A percentile compares a stretch with the other conserved stretches of the same genome.
These are phyloP conservation scores for Tiliqua scincoides DNA, from an alignment of 2,113 vertebrate genomes.

Conservation along the genomic window DNA sequence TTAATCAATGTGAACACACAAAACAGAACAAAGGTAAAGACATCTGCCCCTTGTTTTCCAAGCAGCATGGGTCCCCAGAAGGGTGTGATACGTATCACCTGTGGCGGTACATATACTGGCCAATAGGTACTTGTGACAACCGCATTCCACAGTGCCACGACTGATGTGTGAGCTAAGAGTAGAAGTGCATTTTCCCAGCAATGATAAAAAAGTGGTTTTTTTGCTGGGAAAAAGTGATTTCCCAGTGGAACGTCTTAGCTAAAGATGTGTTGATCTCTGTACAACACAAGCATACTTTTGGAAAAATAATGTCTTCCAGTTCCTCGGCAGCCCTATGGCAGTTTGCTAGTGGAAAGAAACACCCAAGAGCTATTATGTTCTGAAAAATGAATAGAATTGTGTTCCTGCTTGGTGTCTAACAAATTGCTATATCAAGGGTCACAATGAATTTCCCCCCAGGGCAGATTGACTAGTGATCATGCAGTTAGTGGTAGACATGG, in stretches of 20 bases:
- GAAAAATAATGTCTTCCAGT: background rate
- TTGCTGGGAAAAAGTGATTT: background rate
- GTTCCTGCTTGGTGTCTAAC: background rate
- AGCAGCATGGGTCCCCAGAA: background rate
- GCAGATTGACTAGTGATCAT: slow-evolving; percentile 7
- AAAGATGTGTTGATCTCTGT: background rate
- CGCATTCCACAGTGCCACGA: background rate
- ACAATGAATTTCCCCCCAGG: background rate
- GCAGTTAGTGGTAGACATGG: background rate
- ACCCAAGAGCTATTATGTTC: background rate
- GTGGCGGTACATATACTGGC: background rate
- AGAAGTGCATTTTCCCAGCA: background rate
- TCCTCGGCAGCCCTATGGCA: background rate
- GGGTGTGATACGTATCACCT: background rate
- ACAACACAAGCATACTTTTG: background rate
- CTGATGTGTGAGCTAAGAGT: background rate
- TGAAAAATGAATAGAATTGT: background rate
- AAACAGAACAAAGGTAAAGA: no score
- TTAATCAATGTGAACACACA: no score
- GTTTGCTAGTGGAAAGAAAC: background rate
- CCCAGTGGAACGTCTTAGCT: background rate
- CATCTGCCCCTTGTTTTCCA: background rate
- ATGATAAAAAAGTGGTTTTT: background rate
- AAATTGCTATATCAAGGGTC: background rate
- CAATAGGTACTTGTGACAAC: background rate